Base-by-base conservation (phyloP, 2,113 vertebrate genomes). In the Beaufortia kweichowensis region DNA sequence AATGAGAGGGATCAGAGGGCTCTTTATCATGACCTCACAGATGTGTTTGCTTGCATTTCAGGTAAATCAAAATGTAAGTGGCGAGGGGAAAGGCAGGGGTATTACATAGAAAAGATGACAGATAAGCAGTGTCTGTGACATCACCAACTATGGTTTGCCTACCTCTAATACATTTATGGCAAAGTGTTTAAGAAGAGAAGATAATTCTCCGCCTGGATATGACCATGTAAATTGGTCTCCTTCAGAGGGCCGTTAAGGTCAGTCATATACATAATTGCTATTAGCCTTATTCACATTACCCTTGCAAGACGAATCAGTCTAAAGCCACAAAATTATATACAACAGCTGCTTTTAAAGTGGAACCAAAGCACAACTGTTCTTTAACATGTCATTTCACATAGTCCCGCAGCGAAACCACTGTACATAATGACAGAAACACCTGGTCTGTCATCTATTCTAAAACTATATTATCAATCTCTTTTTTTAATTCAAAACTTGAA, bases 1-100 rank as follows among this genome's bases (percentile, higher is more conserved):
- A 77, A 60, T 48, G 21, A 76, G 53, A 39, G 24, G 69, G 14
- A 41, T 62, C 76, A 79, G 79, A 84, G 76, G 82, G 84, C 80
- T 81, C 48, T 62, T 78, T 86, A 83, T 87, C 87, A 90, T 82
- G 82, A 87, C 86, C 86, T 87, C 53, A 66, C 12, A 12, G 28
- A 57, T 48, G 67, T 11, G 33, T 41, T 69, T 28, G 43, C 62
- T 64, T 15, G 19, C 60, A 39, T 48, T 26, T 17, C 48, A 55
- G n/a, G 48, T 33, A 19, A 69, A 55, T 56, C n/a, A 35, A 69
- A 69, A 59, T 41, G 14, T 6, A 72, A 43, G 15, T 9, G 33
- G 23, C 19, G 7, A 10, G 55, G 24, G 10, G 39, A 21, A n/a
- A 8, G 41, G 10, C 3, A 31, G 11, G 11, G 46, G 29, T 39